Conservation (phyloP, 2,113 vertebrate species). For the Oriolus oriolus region DNA sequence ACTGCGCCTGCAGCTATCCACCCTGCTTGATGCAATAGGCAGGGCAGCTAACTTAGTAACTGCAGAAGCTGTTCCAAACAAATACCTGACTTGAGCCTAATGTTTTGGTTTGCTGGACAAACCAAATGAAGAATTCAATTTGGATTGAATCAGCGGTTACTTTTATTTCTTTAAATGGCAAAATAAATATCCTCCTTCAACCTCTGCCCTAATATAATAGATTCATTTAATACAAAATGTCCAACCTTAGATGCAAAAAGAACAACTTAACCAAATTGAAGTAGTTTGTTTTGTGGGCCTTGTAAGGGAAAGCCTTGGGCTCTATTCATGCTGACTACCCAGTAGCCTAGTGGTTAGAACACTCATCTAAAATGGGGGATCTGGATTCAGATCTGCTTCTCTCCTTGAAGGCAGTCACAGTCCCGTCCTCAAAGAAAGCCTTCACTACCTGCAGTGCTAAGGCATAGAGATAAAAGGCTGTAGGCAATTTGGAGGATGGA, state of each 20-base stretch:
- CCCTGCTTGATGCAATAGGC: neutral
- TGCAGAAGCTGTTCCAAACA: neutral
- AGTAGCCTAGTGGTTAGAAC: neutral
- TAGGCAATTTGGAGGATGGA: rapidly evolving
- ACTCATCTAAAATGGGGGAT: neutral
- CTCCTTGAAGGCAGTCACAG: neutral
- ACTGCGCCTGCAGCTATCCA: neutral
- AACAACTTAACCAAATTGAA: neutral
- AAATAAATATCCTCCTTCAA: neutral
- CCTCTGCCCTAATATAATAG: neutral
- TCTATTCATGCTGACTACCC: neutral
- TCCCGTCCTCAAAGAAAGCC: neutral
- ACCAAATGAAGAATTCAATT: neutral
- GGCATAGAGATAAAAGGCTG: neutral
- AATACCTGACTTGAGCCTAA: neutral
- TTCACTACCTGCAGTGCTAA: neutral
- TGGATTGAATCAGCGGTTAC: neutral
- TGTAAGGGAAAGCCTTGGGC: neutral
- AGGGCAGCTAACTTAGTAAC: neutral
- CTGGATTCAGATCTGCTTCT: neutral
- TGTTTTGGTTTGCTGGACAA: neutral
- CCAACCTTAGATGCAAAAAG: neutral
- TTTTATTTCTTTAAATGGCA: constrained; percentile 3
- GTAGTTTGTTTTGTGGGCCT: neutral
- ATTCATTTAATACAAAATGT: neutral